Conservation (phyloP, 2,113 vertebrate species). For the Cettia cetti region DNA sequence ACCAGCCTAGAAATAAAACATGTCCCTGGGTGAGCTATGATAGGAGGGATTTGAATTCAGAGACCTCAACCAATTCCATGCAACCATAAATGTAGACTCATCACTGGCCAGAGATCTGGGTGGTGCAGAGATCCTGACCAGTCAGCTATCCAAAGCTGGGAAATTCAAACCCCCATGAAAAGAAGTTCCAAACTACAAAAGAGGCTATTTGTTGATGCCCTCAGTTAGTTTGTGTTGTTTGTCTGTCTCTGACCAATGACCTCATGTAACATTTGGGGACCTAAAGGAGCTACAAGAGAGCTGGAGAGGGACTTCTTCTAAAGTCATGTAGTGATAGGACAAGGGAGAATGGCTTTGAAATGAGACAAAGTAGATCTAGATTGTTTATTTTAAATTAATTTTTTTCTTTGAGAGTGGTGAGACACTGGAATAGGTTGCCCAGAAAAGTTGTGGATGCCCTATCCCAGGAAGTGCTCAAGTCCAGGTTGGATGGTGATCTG, state of each 20-base stretch:
- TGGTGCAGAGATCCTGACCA: not conserved
- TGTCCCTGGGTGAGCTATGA: not conserved
- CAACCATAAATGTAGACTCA: not conserved
- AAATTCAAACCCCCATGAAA: not conserved
- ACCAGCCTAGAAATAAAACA: not conserved
- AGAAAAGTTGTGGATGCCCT: not conserved
- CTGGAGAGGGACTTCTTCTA: not conserved
- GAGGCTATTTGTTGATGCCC: not conserved
- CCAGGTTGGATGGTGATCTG: not conserved
- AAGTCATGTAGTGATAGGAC: not conserved
- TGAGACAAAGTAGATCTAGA: not conserved
- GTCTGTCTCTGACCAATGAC: not conserved
- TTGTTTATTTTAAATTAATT: not conserved
- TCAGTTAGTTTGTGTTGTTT: not conserved
- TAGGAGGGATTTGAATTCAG: not conserved
- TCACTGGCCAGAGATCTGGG: not conserved
- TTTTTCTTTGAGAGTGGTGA: not conserved
- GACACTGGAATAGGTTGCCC: not conserved
- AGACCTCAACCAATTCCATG: not conserved
- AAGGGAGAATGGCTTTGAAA: not conserved
- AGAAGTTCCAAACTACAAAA: not conserved
- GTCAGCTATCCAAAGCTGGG: not conserved
- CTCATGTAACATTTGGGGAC: not conserved
- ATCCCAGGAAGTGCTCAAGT: not conserved
- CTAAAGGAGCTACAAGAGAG: not conserved